phyloP scores from a whole-genome alignment of 2,888 invertebrate species.

The Dastarcus helophoroides region DNA sequence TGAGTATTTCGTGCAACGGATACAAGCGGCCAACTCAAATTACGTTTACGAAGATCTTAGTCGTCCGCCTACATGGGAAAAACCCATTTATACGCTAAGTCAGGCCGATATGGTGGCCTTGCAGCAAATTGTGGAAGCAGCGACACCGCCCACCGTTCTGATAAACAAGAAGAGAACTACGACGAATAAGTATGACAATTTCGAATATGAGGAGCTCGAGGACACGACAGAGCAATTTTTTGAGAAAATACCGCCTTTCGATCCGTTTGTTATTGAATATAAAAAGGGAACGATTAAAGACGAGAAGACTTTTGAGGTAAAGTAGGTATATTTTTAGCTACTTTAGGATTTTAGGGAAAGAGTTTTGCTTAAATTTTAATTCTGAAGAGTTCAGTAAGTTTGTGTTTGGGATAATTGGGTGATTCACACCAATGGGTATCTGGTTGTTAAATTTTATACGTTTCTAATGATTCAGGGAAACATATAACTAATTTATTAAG shows the following conservation, averaged over 20 bases:
- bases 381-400: too few species aligned
- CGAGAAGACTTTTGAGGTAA: too few species aligned
- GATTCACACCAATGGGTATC: too few species aligned
- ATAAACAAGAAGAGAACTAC: constrained; percentile 2
- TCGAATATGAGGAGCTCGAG: constrained; percentile 17
- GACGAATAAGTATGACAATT: constrained; percentile 8
- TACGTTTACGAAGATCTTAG: constrained; percentile 47
- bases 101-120: constrained; percentile 17
- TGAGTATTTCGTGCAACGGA: constrained; percentile 55
- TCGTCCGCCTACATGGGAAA: constrained; percentile 33
- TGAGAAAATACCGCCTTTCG: constrained; percentile 13
- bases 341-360: too few species aligned
- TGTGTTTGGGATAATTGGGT: too few species aligned
- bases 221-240: constrained; percentile 19
- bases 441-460: too few species aligned
- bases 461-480: too few species aligned
- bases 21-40: constrained; percentile 60
- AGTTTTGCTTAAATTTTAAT: too few species aligned
- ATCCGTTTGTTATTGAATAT: not conserved
- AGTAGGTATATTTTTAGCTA: too few species aligned
- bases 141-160: constrained; percentile 5
- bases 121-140: constrained; percentile 9
- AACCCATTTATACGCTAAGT: constrained; percentile 27
- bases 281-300: constrained; percentile 10
- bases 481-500: too few species aligned